Percentiles rank a stretch among this genome's conserved stretches.
Conservation (phyloP, 2,113 vertebrate genomes). For the Haplochromis burtoni region DNA sequence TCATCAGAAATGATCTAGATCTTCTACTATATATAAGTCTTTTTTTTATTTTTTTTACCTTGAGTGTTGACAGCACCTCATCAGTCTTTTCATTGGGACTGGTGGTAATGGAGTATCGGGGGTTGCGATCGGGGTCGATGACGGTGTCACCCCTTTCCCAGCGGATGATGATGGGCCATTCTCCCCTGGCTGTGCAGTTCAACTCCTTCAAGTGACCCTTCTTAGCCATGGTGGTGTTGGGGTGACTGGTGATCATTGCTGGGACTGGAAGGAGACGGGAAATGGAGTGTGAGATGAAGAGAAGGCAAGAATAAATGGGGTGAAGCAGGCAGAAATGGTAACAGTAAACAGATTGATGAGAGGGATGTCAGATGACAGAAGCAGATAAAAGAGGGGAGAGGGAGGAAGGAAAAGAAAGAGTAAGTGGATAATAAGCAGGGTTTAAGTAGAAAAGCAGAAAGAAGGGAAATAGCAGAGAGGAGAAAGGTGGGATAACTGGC, state of each 20-base stretch:
- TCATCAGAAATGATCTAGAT: neutral
- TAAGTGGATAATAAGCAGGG: constrained; percentile 22
- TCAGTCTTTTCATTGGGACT: constrained; percentile 91
- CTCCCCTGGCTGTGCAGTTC: constrained; percentile 93
- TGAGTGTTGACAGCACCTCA: constrained; percentile 93
- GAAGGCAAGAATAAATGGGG: neutral
- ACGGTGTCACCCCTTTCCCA: constrained; percentile 97
- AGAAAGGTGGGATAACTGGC: neutral
- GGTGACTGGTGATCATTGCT: constrained; percentile 97
- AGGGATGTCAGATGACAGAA: neutral
- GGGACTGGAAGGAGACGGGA: constrained; percentile 75
- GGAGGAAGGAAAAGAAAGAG: neutral
- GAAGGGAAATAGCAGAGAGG: neutral
- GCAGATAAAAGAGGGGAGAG: neutral
- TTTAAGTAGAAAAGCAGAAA: constrained; percentile 9
- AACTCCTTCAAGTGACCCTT: constrained; percentile 94
- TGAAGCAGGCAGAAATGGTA: neutral
- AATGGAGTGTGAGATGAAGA: constrained; percentile 6
- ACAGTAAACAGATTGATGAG: constrained; percentile 17
- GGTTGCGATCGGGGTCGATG: constrained; percentile 92
- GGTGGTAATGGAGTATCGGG: constrained; percentile 89
- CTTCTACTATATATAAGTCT: neutral
- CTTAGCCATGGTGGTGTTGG: constrained; percentile 97
- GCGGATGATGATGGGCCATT: constrained; percentile 97
- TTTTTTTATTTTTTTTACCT: constrained; percentile 71